Base-by-base conservation (phyloP, 2,888 invertebrate genomes). In the Ceraclea dissimilis region DNA sequence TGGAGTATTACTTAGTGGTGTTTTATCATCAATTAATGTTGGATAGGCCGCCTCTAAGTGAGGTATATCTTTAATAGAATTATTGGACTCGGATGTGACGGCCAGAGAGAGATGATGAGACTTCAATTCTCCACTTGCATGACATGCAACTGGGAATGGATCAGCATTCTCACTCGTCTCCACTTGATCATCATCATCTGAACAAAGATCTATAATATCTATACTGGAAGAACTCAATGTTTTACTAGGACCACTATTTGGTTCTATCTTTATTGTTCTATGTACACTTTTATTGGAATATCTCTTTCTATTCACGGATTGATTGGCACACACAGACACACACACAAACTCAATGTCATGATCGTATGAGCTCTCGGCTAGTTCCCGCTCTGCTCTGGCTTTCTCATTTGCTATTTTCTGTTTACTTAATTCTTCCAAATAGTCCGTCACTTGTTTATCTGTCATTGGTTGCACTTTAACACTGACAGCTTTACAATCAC, bases 131-230 rank as follows among this genome's bases (percentile, higher is more conserved):
- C 74, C 13, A 67, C 73, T 20, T 72, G 70, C 10, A 75, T 76
- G 63, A 75, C 76, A 66, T 71, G 73, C 44, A n/a, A 56, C 57
- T 5, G 57, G 57, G 13, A 50, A 57, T n/a, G 53, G 52, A 63
- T 76, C 76, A 63, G 76, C 75, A 62, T 75, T 75, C 8, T 67
- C 72, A 66, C 68, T 69, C 44, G 69, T 64, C 63, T 67, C 67
- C n/a, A 22, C 33, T 11, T 57, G 48, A 4, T 66, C 65, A 59
- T 85, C 85, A 63, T 85, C 85, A 57, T 84, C 85, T 1, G 85
- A 84, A 69, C 85, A 85, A 66, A 85, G 75, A 67, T 85, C 83
- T 64, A 85, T 84, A 67, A 82, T 80, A 62, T 73, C 73, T 31
- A 52, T 47, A n/a, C 16, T 21, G n/a, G 46, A 16, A 18, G 26